Conservation (phyloP, 2,888 invertebrate species). For the Drosophila kuntzei region DNA sequence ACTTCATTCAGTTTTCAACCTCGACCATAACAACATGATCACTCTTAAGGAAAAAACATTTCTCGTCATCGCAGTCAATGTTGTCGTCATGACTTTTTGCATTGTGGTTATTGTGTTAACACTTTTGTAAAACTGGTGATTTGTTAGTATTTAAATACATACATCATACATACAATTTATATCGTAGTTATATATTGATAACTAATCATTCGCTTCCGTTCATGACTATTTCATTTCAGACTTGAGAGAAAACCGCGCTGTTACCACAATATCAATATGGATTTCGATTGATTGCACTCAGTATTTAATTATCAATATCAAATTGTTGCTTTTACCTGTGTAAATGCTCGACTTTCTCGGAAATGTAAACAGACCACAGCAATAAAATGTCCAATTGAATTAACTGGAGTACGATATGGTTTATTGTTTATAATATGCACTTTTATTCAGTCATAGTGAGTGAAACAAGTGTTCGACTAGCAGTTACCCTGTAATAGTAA, state of each 20-base stretch:
- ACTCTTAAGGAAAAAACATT: background rate
- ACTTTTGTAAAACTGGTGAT: background rate
- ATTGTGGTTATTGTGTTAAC: background rate
- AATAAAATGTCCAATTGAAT: conserved; percentile 42
- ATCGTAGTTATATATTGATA: background rate
- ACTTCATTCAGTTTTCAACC: background rate
- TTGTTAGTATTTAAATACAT: background rate
- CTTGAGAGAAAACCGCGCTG: background rate
- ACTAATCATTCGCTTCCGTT: background rate
- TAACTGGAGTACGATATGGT: conserved; percentile 7
- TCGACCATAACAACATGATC: conserved; percentile 18
- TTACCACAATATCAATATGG: conserved; percentile 14
- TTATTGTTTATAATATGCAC: conserved; percentile 9
- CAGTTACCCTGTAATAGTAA: background rate
- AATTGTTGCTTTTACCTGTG: conserved; percentile 5
- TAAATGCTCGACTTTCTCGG: background rate
- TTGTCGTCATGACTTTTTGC: background rate
- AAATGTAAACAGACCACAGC: conserved; percentile 14
- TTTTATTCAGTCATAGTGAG: background rate
- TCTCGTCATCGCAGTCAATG: conserved; percentile 1
- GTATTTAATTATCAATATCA: background rate
- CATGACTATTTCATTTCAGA: conserved; percentile 10
- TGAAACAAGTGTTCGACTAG: background rate
- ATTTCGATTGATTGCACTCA: conserved; percentile 11
- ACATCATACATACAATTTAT: background rate